Conservation (phyloP, 2,888 invertebrate species). For the Mactromeris polynyma region DNA sequence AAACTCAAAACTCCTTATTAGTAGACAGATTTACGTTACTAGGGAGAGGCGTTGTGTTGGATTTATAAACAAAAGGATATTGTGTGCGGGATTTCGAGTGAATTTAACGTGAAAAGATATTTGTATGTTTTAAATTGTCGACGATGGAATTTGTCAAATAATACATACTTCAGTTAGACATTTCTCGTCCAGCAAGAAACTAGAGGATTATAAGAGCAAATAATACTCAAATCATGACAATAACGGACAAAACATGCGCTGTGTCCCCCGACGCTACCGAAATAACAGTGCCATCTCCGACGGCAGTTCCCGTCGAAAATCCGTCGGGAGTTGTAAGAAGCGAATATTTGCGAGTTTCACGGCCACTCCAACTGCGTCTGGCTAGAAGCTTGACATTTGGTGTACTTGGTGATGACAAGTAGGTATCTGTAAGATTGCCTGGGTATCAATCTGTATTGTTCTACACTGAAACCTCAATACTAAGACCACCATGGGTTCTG, state of each 20-base stretch:
- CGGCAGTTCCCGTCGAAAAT: background rate
- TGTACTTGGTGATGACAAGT: constrained; percentile 64
- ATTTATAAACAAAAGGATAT: constrained; percentile 9
- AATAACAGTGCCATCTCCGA: constrained; percentile 36
- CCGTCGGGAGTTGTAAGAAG: constrained; percentile 20
- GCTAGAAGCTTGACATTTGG: constrained; percentile 64
- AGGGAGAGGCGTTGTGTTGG: background rate
- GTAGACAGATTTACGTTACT: background rate
- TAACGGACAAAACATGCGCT: background rate
- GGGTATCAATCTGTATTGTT: no score
- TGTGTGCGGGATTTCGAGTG: background rate
- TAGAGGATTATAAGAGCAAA: background rate
- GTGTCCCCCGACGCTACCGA: constrained; percentile 45
- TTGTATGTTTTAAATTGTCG: background rate
- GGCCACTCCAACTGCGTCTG: constrained; percentile 50
- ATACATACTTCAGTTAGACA: background rate
- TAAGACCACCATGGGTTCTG: no score
- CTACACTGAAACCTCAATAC: no score
- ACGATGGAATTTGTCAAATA: background rate
- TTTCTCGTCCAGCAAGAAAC: background rate
- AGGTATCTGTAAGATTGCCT: background rate
- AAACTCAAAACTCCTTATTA: background rate
- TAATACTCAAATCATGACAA: background rate
- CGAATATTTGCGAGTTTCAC: constrained; percentile 38
- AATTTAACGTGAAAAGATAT: background rate